Evolutionary conservation across 1,140 invertebrate genomes (phyloP).

Genomic region (Drosophila kurseongensis): DNA sequence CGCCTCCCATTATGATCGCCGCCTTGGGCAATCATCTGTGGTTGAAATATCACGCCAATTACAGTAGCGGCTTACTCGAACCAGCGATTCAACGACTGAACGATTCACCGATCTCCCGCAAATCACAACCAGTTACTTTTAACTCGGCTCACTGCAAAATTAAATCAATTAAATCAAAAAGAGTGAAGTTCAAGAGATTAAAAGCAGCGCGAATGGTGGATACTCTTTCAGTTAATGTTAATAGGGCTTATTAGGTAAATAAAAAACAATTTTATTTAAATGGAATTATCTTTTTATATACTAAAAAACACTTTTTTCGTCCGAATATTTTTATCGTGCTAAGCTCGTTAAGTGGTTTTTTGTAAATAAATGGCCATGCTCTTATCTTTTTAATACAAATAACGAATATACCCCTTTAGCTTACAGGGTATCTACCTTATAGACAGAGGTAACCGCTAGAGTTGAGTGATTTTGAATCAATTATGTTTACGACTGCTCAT

Average conservation of each 20-base stretch:
- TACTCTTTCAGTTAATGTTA: conserved; percentile 2
- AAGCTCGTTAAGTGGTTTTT: too few species aligned
- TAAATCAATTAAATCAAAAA: conserved; percentile 74
- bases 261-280: too few species aligned
- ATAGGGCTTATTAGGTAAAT: too few species aligned
- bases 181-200: conserved; percentile 6
- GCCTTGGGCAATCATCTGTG: conserved; percentile 63
- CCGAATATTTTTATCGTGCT: too few species aligned
- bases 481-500: conserved; percentile 69
- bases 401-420: background rate
- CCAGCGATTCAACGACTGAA: conserved; percentile 13
- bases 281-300: too few species aligned
- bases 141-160: conserved; percentile 63
- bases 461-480: conserved; percentile 65
- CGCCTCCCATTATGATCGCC: conserved; percentile 31
- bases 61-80: conserved; percentile 34
- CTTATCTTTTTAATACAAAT: too few species aligned
- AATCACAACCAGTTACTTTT: conserved; percentile 52
- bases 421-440: conserved; percentile 13
- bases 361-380: too few species aligned
- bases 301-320: too few species aligned
- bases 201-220: background rate
- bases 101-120: conserved; percentile 1
- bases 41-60: conserved; percentile 80
- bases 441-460: conserved; percentile 10